Percentiles rank a stretch among this genome's conserved stretches.
Conservation (phyloP, 2,113 vertebrate genomes). For the Arenaria interpres region DNA sequence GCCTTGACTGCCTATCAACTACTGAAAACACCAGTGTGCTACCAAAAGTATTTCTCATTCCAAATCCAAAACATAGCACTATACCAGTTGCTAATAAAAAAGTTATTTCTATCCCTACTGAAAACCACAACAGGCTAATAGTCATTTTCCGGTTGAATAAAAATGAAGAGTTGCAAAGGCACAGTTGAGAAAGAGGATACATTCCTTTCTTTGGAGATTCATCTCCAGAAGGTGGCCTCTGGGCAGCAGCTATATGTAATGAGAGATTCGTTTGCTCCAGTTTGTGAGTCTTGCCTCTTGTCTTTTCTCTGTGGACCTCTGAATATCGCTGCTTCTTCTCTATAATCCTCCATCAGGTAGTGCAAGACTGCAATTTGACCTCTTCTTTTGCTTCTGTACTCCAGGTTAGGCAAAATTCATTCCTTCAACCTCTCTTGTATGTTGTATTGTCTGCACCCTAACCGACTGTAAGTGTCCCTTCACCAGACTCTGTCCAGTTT, state of each 20-base stretch:
- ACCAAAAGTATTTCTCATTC: background rate
- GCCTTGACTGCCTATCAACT: background rate
- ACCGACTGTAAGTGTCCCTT: fast-evolving
- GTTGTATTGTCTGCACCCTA: background rate
- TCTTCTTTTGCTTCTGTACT: background rate
- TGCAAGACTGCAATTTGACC: background rate
- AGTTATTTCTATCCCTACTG: background rate
- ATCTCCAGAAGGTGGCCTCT: background rate
- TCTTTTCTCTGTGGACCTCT: background rate
- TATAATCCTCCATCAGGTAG: background rate
- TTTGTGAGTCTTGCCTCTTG: background rate
- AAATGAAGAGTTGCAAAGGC: background rate
- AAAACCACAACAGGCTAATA: background rate
- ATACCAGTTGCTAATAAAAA: background rate
- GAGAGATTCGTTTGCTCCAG: background rate
- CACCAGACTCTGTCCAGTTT: background rate
- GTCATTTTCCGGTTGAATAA: background rate
- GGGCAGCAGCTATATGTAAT: background rate
- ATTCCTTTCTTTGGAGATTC: background rate
- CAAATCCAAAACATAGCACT: background rate
- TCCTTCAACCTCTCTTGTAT: background rate
- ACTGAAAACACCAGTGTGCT: background rate
- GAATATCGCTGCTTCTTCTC: background rate
- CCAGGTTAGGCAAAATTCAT: background rate
- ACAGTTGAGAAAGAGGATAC: background rate